Conservation (phyloP, 2,888 invertebrate genomes). For the Nowickia ferox region DNA sequence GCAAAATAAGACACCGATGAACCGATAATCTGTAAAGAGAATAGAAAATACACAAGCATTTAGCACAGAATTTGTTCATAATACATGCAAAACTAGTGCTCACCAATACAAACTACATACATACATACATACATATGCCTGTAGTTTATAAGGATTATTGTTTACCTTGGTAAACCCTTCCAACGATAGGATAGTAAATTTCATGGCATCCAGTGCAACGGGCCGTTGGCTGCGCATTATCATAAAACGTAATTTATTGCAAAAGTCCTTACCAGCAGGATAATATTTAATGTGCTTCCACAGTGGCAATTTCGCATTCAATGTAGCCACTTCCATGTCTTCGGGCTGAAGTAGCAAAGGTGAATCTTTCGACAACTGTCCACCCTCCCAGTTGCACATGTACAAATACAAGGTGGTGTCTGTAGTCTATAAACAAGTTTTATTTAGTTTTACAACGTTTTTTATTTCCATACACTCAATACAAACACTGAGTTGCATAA, state of each 20-base stretch:
- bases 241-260: constrained; percentile 73
- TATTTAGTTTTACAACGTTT: neutral
- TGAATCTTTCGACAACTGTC: constrained; percentile 45
- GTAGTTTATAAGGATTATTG: neutral
- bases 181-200: constrained; percentile 75
- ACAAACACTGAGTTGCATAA: no score
- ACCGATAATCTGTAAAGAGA: constrained; percentile 75
- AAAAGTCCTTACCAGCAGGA: constrained; percentile 71
- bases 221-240: constrained; percentile 75
- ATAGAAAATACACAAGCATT: neutral
- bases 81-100: constrained; percentile 5
- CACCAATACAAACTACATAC: no score
- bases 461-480: neutral
- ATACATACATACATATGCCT: no score
- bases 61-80: neutral
- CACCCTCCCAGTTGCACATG: constrained; percentile 76
- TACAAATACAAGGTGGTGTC: constrained; percentile 73
- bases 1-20: constrained; percentile 78
- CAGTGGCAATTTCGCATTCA: constrained; percentile 49
- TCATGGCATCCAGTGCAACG: constrained; percentile 74
- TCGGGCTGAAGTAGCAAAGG: constrained; percentile 31
- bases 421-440: constrained; percentile 68
- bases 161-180: constrained; percentile 67
- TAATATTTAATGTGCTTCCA: constrained; percentile 61
- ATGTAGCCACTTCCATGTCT: constrained; percentile 23